These are phyloP conservation scores for Parelbella ahira DNA, from an alignment of 2,888 invertebrate genomes.

Conservation along the genomic window DNA sequence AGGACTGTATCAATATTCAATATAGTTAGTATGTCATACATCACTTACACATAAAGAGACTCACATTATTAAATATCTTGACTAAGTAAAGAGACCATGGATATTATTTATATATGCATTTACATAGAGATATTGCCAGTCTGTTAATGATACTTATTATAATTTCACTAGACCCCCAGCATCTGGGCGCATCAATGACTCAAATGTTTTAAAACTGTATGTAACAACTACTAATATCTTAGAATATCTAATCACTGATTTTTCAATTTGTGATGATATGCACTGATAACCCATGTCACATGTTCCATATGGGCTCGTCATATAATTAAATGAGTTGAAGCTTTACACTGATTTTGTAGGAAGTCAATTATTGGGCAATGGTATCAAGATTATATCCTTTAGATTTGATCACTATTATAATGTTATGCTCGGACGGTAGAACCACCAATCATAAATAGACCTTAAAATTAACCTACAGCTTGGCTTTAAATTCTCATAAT, in stretches of 20 bases:
- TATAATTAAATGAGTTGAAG: constrained; percentile 59
- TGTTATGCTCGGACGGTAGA: constrained; percentile 77
- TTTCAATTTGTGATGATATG: constrained; percentile 80
- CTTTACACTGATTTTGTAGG: constrained; percentile 58
- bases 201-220: constrained; percentile 71
- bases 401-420: constrained; percentile 69
- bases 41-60: constrained; percentile 74
- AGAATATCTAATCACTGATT: constrained; percentile 79
- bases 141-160: constrained; percentile 75
- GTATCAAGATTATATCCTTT: constrained; percentile 62
- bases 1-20: constrained; percentile 69
- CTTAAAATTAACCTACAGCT: constrained; percentile 76
- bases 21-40: constrained; percentile 69
- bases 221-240: constrained; percentile 80
- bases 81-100: constrained; percentile 78
- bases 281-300: constrained; percentile 74
- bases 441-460: constrained; percentile 73
- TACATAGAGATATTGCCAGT: constrained; percentile 79
- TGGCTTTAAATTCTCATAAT: constrained; percentile 78
- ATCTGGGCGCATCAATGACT: constrained; percentile 75
- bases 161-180: constrained; percentile 76
- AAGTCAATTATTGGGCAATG: constrained; percentile 57
- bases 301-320: constrained; percentile 56
- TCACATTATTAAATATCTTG: constrained; percentile 79
- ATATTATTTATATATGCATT: constrained; percentile 76